A percentile compares a stretch with the other conserved stretches of the same genome.
phyloP scores from a whole-genome alignment of 2,888 invertebrate genomes.

The Meliscaeva auricollis region DNA sequence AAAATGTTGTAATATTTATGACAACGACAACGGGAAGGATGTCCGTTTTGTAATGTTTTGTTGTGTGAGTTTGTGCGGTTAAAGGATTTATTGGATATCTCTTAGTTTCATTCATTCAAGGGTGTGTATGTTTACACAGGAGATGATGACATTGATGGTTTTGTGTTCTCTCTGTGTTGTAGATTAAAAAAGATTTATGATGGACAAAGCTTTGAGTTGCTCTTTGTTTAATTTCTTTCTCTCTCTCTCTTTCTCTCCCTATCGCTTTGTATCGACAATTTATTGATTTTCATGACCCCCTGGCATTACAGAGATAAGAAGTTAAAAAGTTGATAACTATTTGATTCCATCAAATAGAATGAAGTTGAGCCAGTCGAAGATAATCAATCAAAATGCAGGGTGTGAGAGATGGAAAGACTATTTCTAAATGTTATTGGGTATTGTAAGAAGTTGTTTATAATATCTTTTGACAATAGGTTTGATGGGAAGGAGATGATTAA shows the following conservation, averaged over 20 bases:
- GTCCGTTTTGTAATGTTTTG: background rate
- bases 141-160: conserved; percentile 22
- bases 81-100: conserved; percentile 4
- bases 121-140: background rate
- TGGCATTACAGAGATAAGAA: conserved; percentile 8
- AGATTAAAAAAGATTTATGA: conserved; percentile 29
- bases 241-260: background rate
- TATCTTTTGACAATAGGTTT: background rate
- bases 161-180: background rate
- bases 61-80: conserved; percentile 1
- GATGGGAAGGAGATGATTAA: too few species aligned
- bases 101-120: background rate
- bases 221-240: conserved; percentile 20
- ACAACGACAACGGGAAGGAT: conserved; percentile 1
- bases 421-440: conserved; percentile 6
- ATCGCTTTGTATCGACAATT: background rate
- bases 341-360: background rate
- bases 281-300: conserved; percentile 18
- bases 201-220: background rate
- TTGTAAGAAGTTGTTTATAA: background rate
- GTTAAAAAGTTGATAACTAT: conserved; percentile 11
- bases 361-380: background rate
- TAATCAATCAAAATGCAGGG: conserved; percentile 17
- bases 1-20: conserved; percentile 39
- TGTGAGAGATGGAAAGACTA: conserved; percentile 1